Evolutionary conservation across 2,797 vertebrate species (phyloP), one percentile per base, ranked within the genome.

Genomic region (Oophaga sylvatica): DNA sequence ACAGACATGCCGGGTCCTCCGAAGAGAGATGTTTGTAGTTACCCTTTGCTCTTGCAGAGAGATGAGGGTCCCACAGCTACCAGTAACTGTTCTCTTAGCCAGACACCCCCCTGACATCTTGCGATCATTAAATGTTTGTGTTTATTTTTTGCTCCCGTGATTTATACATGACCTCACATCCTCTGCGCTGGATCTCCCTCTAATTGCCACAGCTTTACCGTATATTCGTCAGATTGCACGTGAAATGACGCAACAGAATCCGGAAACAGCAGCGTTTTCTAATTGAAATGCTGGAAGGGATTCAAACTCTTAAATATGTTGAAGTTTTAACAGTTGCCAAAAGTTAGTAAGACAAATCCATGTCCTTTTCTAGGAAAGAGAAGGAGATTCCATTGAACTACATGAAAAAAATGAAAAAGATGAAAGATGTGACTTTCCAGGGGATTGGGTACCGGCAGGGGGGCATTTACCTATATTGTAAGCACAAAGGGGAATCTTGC

Each of bases 231-330:
- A 84, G 70, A 59, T 45, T 31, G 19, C 80, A 57, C 48, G 1
- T 13, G 2, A n/a, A 63, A 31, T 86, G 41, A 87, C 31, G 45
- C 70, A 77, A 45, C 26, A 76, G 15, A 35, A 73, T 67, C 48
- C 29, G 65, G 56, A 57, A 68, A 31, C 77, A 71, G 71, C 56
- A 22, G 22, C 22, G 20, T 13, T 77, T 56, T 80, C 22, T 75
- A 75, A 87, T 76, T 81, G 67, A 87, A 65, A 17, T 16, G 29
- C 79, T 81, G 85, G 85, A 87, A 45, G 67, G 45, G 48, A 71
- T 70, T 71, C 81, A 87, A 71, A 7, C n/a, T 48, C 20, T 53
- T 59, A 45, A 87, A 71, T 73, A 78, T 53, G 80, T 77, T 83
- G 17, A 70, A 57, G 15, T 26, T 59, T 41, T 68, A 59, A 57